Base-by-base conservation (phyloP, 2,113 vertebrate genomes). In the Varanus komodoensis region DNA sequence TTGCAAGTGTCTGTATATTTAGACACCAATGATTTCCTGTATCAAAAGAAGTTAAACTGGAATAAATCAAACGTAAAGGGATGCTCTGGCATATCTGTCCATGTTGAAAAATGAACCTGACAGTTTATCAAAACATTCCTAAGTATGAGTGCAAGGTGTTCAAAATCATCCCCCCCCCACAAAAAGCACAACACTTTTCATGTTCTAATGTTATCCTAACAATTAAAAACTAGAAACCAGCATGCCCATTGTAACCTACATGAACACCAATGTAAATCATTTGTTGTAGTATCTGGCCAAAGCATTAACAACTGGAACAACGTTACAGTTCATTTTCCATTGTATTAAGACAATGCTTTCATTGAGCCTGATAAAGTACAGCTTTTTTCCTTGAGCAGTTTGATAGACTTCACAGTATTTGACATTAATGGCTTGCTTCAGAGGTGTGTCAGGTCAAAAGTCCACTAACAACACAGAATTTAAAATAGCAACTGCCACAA, bases 361-460 rank as follows among this genome's bases (percentile, higher is more conserved):
- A 7, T 21, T 3, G 90, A 93, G 91, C 64, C 69, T 94, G 93
- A 91, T 87, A 92, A 89, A 85, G 82, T 84, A 5, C n/a, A 38
- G 92, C 54, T 89, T 44, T 95, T 93, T 91, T 91, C 94, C 91
- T 91, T 89, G 91, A 93, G 92, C 93, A 89, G 44, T 83, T 89
- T 94, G 93, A 94, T 94, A 95, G 92, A 95, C 92, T 61, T 92
- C 86, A 91, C 78, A 19, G 87, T 87, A 50, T 23, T 95, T 89
- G 77, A n/a, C n/a, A 93, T 84, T 92, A 92, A 92, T 94, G 91
- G 82, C 94, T 94, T 94, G 95, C 94, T 89, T 87, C 89, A 91
- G 54, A 92, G 80, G 92, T 90, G 90, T 94, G 94, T 93, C 91
- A 93, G 93, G 90, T 94, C 95, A 96, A 68, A 93, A 94, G 89